Percentiles rank a stretch among this genome's conserved stretches.
These are phyloP conservation scores for Amphibalanus amphitrite DNA, from an alignment of 1,140 invertebrate genomes.

Conservation along the genomic window DNA sequence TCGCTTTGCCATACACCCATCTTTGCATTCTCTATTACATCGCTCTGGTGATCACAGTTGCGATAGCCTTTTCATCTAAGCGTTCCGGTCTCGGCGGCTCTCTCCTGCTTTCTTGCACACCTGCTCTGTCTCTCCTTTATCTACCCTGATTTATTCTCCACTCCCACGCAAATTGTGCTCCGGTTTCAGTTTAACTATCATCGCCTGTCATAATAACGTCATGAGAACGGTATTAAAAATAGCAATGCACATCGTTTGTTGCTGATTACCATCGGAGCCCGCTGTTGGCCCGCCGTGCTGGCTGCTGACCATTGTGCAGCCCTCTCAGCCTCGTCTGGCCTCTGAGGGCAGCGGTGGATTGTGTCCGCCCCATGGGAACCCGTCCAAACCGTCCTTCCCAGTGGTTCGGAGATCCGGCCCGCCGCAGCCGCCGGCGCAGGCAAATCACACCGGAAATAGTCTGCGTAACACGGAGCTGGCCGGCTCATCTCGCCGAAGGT, in stretches of 20 bases:
- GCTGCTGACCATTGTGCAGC: neutral
- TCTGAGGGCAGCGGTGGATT: neutral
- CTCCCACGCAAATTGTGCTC: too few species aligned
- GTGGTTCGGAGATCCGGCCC: too few species aligned
- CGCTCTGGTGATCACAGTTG: too few species aligned
- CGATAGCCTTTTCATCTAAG: too few species aligned
- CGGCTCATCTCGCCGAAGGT: neutral
- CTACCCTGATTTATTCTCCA: too few species aligned
- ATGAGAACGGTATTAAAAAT: neutral
- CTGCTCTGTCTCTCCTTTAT: too few species aligned
- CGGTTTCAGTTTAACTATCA: too few species aligned
- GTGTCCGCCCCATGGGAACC: neutral
- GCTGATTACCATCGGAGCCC: neutral
- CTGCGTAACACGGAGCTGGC: neutral
- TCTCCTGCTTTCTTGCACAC: too few species aligned
- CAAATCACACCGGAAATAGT: neutral
- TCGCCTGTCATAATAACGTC: neutral
- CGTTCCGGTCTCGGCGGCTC: too few species aligned
- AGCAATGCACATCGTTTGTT: neutral
- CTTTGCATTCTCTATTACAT: too few species aligned
- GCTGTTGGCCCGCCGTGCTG: neutral
- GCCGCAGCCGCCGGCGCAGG: too few species aligned
- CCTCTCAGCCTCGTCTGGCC: neutral
- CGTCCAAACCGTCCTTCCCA: neutral
- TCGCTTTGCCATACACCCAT: too few species aligned